Conservation (phyloP, 2,888 invertebrate genomes). For the Drosophila phalerata region DNA sequence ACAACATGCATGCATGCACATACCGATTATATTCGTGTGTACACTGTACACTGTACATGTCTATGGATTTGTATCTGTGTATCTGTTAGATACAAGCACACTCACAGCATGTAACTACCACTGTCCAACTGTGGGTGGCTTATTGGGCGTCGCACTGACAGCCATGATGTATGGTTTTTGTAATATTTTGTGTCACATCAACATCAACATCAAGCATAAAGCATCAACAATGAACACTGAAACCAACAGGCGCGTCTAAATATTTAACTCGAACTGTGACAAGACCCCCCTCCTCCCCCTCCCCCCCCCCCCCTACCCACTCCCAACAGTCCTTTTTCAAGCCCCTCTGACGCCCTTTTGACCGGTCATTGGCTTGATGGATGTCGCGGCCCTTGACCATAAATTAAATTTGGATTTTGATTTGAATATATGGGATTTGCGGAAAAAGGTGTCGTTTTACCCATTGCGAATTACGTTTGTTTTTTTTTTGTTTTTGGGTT, state of each 20-base stretch:
- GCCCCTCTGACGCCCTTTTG: constrained; percentile 3
- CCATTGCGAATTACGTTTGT: constrained; percentile 14
- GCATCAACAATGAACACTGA: constrained; percentile 47
- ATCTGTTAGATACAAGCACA: constrained; percentile 30
- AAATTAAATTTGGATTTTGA: constrained; percentile 60
- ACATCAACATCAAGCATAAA: constrained; percentile 42
- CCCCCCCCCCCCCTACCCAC: not conserved
- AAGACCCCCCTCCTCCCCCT: not conserved
- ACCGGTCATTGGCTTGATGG: constrained; percentile 46
- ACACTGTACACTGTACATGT: no score
- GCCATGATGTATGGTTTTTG: constrained; percentile 73
- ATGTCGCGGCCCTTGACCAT: constrained; percentile 59
- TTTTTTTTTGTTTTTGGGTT: not conserved
- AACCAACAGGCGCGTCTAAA: constrained; percentile 67
- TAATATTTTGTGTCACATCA: constrained; percentile 78
- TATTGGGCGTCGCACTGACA: constrained; percentile 47
- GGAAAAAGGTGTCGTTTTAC: constrained; percentile 31
- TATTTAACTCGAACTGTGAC: constrained; percentile 70
- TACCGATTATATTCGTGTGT: not conserved
- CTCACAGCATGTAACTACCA: constrained; percentile 25
- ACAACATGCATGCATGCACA: not conserved
- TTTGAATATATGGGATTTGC: constrained; percentile 36
- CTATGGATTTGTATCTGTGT: constrained; percentile 27
- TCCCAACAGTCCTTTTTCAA: not conserved
- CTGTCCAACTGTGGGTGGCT: constrained; percentile 13